Conservation (phyloP, 2,113 vertebrate species). For the Cygnus atratus region DNA sequence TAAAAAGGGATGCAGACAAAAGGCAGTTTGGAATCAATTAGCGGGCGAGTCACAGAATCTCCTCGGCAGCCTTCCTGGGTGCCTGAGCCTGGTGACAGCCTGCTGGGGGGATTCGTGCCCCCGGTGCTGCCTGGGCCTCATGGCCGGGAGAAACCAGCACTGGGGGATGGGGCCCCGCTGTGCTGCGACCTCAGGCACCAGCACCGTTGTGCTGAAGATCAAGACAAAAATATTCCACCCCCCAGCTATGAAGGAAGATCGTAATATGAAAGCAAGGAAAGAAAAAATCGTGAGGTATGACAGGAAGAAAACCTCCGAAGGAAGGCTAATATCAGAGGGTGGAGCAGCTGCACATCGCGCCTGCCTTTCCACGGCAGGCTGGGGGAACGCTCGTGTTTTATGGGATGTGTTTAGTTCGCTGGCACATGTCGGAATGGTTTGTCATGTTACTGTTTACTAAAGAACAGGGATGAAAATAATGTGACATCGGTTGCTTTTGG, state of each 20-base stretch:
- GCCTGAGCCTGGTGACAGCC: background rate
- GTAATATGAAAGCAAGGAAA: background rate
- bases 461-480: too few species aligned
- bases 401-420: too few species aligned
- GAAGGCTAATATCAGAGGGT: background rate
- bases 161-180: background rate
- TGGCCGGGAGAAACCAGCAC: background rate
- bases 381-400: too few species aligned
- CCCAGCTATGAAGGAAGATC: background rate
- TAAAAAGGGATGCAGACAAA: background rate
- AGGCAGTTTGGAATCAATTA: background rate
- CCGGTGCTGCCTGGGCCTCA: background rate
- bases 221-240: background rate
- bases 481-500: too few species aligned
- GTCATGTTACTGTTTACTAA: too few species aligned
- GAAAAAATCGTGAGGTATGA: background rate
- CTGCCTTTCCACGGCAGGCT: too few species aligned
- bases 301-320: too few species aligned
- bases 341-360: accelerated
- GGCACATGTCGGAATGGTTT: too few species aligned
- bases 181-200: accelerated
- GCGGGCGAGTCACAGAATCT: background rate
- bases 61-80: background rate
- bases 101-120: background rate
- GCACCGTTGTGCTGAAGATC: background rate